Base-by-base conservation (phyloP, 2,797 vertebrate genomes). In the Pangasius krempfi region DNA sequence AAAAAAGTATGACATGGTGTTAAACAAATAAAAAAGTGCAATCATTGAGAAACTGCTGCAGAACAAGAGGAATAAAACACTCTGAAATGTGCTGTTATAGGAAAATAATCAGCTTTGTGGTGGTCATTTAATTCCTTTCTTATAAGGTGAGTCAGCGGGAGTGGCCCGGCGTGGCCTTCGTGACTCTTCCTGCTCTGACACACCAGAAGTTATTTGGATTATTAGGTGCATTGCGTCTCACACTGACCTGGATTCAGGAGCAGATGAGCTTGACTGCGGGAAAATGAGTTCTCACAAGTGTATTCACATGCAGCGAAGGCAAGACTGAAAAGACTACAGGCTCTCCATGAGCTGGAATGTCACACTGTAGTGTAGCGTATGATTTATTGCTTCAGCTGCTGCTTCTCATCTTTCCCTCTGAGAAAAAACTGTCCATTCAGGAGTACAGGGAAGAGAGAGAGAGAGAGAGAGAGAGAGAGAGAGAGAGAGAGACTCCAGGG, bases 361-460 rank as follows among this genome's bases (percentile, higher is more conserved):
- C 87, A 80, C 73, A 12, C 82, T 10, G 25, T 56, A 58, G 2
- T 54, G 76, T 66, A 52, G 40, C 27, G 1, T 20, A 47, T 84
- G 87, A 88, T 84, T 88, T 88, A 88, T 85, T 70, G 13, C 83
- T 50, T 18, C 60, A 50, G 60, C 64, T 44, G n/a, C 70, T 50
- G 56, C 40, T 66, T 75, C 54, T 30, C 20, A 27, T n/a, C 54
- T 25, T 76, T 18, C 58, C 81, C 81, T 76, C 40, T 0, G 70
- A 84, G 81, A 47, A 64, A 75, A 72, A 64, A 62, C 37, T 58
- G 76, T 72, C 78, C 76, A 72, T 87, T 68, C 76, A 68, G 56
- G 47, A 86, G 27, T n/a, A 44, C 16, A 66, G 13, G 20, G 47
- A 73, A 62, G 56, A 47, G 54, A n/a, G 52, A 20, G 84, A 27